phyloP scores from a whole-genome alignment of 2,888 invertebrate genomes.

The Portevinia maculata region DNA sequence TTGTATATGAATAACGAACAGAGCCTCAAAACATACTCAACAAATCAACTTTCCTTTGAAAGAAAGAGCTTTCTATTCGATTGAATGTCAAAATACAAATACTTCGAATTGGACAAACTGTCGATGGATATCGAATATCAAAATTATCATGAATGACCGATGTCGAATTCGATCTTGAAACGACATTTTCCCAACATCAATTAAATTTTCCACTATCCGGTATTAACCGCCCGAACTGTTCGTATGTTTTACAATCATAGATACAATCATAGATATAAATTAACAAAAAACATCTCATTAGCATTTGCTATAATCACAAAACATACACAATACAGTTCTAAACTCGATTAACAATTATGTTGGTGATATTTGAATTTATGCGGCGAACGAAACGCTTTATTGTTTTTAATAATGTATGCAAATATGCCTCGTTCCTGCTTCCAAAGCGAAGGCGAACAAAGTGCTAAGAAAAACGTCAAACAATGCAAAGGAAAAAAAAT shows the following conservation, averaged over 20 bases:
- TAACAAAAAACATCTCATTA: constrained; percentile 16
- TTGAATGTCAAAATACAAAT: too few species aligned
- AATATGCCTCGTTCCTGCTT: constrained; percentile 10
- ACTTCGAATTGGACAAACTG: too few species aligned
- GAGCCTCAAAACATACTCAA: too few species aligned
- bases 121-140: too few species aligned
- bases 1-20: too few species aligned
- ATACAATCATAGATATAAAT: too few species aligned
- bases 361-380: constrained; percentile 29
- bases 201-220: not conserved
- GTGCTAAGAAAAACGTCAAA: constrained; percentile 25
- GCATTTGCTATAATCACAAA: constrained; percentile 9
- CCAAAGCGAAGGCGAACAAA: constrained; percentile 1
- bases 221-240: not conserved
- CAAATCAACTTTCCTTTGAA: too few species aligned
- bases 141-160: too few species aligned
- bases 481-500: constrained; percentile 23
- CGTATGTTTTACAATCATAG: not conserved
- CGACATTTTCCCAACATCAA: not conserved
- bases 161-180: not conserved
- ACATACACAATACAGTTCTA: constrained; percentile 2
- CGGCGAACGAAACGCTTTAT: constrained; percentile 16
- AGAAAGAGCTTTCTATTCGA: too few species aligned
- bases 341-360: constrained; percentile 22
- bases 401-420: constrained; percentile 43